phyloP scores from a whole-genome alignment of 2,888 invertebrate species.

The Sialis lutaria region DNA sequence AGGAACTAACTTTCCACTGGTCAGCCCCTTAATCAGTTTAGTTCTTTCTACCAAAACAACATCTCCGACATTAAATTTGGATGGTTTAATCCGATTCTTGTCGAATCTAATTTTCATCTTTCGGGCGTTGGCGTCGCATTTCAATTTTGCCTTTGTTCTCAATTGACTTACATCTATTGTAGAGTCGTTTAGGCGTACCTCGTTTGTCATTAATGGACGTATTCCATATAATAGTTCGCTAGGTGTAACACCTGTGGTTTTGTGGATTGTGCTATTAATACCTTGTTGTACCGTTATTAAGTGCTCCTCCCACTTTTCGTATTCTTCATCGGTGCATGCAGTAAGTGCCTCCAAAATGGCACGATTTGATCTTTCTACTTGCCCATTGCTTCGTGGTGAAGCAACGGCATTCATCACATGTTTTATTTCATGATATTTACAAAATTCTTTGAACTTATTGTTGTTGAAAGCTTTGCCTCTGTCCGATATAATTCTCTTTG shows the following conservation, averaged over 20 bases:
- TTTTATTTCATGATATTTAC: not conserved
- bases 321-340: not conserved
- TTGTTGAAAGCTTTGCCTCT: not conserved
- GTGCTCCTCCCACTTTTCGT: not conserved
- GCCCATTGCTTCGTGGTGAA: slow-evolving; percentile 1
- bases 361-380: not conserved
- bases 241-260: not conserved
- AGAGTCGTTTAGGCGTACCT: not conserved
- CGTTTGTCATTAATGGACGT: not conserved
- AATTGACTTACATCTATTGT: too few species aligned
- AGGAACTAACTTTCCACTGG: slow-evolving; percentile 10
- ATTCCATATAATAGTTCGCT: not conserved
- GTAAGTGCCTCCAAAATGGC: not conserved
- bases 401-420: slow-evolving; percentile 1
- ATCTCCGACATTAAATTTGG: not conserved
- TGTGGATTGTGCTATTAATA: not conserved
- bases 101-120: not conserved
- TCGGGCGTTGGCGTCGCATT: not conserved
- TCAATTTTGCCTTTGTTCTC: too few species aligned
- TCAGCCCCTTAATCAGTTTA: slow-evolving; percentile 2
- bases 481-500: not conserved
- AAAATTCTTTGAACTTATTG: not conserved
- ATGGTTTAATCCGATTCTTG: not conserved
- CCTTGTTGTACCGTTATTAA: not conserved
- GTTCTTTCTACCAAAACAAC: slow-evolving; percentile 6